Conservation (phyloP, 2,888 invertebrate genomes). For the Eupithecia exiguata region DNA sequence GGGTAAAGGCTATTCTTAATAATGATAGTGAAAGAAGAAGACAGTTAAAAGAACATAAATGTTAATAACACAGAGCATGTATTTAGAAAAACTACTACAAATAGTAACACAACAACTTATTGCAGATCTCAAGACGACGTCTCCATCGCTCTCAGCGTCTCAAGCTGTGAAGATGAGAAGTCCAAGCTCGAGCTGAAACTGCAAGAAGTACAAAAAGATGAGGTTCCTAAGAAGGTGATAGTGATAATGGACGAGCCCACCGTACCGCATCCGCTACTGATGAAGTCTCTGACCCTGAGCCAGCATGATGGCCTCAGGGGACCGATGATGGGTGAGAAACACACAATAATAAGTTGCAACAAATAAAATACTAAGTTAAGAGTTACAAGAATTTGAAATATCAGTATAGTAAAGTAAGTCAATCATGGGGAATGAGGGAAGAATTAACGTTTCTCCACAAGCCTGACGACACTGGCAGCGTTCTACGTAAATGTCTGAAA, state of each 20-base stretch:
- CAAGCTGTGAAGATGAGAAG: conserved; percentile 80
- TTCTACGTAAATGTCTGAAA: no score
- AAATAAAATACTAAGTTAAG: background rate
- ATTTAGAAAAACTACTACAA: no score
- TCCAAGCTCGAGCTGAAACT: conserved; percentile 68
- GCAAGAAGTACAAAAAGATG: conserved; percentile 52
- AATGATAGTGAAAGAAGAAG: no score
- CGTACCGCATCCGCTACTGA: conserved; percentile 76
- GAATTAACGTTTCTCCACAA: no score
- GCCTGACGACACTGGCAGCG: no score
- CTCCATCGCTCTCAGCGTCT: conserved; percentile 77
- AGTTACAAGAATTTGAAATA: background rate
- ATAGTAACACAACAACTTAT: background rate
- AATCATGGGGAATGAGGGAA: no score
- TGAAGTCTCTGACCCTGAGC: conserved; percentile 78
- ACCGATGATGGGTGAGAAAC: conserved; percentile 74
- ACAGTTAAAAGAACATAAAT: no score
- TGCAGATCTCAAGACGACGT: conserved; percentile 80
- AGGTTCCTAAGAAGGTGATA: conserved; percentile 72
- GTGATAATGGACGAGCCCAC: conserved; percentile 75
- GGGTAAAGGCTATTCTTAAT: no score
- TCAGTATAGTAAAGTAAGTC: background rate
- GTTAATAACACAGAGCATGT: no score
- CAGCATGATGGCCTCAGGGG: conserved; percentile 75
- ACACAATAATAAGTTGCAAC: background rate